These are phyloP conservation scores for Lethrus apterus DNA, from an alignment of 1,140 invertebrate species.

Conservation along the genomic window DNA sequence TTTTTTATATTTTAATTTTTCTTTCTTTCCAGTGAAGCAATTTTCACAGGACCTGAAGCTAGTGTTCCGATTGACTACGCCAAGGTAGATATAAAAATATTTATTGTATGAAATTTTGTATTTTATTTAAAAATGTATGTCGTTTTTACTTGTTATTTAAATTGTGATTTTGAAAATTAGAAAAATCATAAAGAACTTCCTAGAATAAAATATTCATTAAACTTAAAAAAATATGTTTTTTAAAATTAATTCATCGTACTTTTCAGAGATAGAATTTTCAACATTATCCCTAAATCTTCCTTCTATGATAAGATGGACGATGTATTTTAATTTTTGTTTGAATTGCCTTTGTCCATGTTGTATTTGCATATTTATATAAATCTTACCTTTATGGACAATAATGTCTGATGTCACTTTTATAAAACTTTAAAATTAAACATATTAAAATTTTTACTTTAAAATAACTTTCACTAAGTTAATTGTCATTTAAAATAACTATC, in stretches of 20 bases:
- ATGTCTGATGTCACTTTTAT: too few relatives aligned
- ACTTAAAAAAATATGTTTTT: background rate
- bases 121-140: background rate
- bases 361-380: too few relatives aligned
- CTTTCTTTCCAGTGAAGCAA: slow-evolving; percentile 50
- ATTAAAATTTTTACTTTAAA: too few relatives aligned
- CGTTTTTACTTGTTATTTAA: slow-evolving; percentile 6
- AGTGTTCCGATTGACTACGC: slow-evolving; percentile 49
- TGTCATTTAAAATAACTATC: too few relatives aligned
- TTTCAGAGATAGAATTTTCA: background rate
- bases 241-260: background rate
- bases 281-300: too few relatives aligned
- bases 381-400: too few relatives aligned
- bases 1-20: slow-evolving; percentile 17
- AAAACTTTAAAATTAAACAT: too few relatives aligned
- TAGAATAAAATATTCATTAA: background rate
- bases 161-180: slow-evolving; percentile 1
- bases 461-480: too few relatives aligned
- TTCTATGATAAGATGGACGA: too few relatives aligned
- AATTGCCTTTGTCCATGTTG: too few relatives aligned
- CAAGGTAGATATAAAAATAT: slow-evolving; percentile 40
- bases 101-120: background rate
- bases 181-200: background rate
- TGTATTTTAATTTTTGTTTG: too few relatives aligned
- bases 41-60: slow-evolving; percentile 50